phyloP scores from a whole-genome alignment of 2,113 vertebrate species.

The Callocephalon fimbriatum region DNA sequence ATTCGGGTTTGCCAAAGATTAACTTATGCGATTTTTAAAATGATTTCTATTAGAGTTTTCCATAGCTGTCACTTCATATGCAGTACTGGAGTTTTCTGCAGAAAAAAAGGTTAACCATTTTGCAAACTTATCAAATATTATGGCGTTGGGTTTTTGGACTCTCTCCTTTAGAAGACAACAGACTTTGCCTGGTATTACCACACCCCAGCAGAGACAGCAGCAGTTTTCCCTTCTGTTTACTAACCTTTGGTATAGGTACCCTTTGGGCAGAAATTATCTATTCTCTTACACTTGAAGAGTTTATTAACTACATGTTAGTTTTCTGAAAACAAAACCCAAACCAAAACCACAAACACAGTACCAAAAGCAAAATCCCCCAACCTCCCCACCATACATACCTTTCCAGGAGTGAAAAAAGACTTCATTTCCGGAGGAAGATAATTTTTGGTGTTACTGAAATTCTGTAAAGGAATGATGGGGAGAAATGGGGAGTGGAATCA shows the following conservation, averaged over 20 bases:
- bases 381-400: constrained; percentile 75
- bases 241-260: neutral
- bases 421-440: constrained; percentile 98
- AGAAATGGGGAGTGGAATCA: neutral
- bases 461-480: constrained; percentile 76
- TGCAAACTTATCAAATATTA: neutral
- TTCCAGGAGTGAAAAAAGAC: constrained; percentile 95
- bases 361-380: neutral
- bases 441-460: constrained; percentile 99
- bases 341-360: neutral
- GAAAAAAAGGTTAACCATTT: neutral
- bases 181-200: neutral
- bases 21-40: neutral
- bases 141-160: neutral
- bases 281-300: neutral
- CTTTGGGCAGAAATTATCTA: neutral
- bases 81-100: neutral
- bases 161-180: neutral
- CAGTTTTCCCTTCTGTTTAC: neutral
- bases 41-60: neutral
- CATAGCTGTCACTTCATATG: neutral
- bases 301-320: neutral
- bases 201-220: neutral
- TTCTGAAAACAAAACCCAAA: neutral
- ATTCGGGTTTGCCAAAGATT: neutral